Evolutionary conservation across 2,797 vertebrate genomes (phyloP).

Genomic region (Crocidura indochinensis): DNA sequence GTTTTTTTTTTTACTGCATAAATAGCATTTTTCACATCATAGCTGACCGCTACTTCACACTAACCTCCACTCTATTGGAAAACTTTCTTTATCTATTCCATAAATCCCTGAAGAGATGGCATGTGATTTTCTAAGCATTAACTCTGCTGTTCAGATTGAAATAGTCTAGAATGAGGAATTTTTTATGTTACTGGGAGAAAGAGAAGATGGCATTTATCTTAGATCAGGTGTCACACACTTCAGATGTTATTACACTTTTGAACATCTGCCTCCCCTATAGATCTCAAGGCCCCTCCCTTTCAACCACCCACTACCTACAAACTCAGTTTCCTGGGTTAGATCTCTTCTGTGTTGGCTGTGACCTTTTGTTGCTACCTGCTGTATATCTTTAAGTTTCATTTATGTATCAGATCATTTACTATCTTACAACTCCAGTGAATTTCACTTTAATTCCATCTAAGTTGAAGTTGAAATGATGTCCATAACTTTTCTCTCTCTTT

Average conservation of each 20-base stretch:
- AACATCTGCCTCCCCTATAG: too few species aligned
- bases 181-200: rapidly evolving
- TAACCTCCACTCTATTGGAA: background rate
- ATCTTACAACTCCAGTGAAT: too few species aligned
- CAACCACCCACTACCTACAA: too few species aligned
- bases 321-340: too few species aligned
- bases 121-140: background rate
- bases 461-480: too few species aligned
- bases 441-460: too few species aligned
- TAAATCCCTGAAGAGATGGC: background rate
- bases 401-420: too few species aligned
- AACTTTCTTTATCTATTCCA: slow-evolving; percentile 23
- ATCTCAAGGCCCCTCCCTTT: too few species aligned
- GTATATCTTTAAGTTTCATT: too few species aligned
- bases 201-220: background rate
- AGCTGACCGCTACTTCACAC: background rate
- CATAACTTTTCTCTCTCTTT: too few species aligned
- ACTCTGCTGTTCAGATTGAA: background rate
- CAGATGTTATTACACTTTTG: background rate
- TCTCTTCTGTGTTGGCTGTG: too few species aligned
- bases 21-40: background rate
- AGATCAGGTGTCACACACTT: background rate
- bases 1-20: background rate
- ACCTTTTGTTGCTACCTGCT: too few species aligned
- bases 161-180: background rate